These are phyloP conservation scores for Neria commutata DNA, from an alignment of 2,888 invertebrate genomes.

Conservation along the genomic window DNA sequence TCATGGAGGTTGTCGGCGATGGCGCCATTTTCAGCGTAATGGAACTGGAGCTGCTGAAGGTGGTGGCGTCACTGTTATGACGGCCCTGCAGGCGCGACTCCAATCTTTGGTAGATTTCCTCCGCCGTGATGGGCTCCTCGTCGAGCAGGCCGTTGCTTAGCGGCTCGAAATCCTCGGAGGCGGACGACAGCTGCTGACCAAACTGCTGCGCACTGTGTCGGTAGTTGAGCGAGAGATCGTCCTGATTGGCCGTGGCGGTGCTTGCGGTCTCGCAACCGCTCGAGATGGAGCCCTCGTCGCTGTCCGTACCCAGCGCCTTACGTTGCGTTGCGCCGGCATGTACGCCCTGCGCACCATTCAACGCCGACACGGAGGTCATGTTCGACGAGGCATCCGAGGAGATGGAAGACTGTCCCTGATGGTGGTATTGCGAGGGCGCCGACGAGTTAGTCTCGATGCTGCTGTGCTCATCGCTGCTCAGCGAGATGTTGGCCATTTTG, in stretches of 20 bases:
- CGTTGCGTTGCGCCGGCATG: conserved; percentile 29
- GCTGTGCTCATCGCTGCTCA: conserved; percentile 51
- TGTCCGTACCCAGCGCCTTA: conserved; percentile 63
- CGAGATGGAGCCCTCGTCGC: conserved; percentile 78
- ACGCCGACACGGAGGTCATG: conserved; percentile 21
- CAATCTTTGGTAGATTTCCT: conserved; percentile 35
- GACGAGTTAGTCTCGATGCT: conserved; percentile 39
- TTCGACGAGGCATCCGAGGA: conserved; percentile 51
- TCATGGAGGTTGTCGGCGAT: conserved; percentile 42
- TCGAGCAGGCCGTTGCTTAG: conserved; percentile 18
- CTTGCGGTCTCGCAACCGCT: conserved; percentile 83
- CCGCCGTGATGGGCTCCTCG: conserved; percentile 25
- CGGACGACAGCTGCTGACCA: not conserved
- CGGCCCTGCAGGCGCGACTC: conserved; percentile 44
- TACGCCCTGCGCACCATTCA: conserved; percentile 19
- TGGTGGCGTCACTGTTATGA: conserved; percentile 50
- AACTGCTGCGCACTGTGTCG: conserved; percentile 26
- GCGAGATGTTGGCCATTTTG: conserved; percentile 46
- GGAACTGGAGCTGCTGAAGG: conserved; percentile 55
- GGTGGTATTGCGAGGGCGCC: conserved; percentile 38
- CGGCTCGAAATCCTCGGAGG: not conserved
- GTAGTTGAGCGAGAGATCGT: conserved; percentile 56
- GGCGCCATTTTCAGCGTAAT: conserved; percentile 49
- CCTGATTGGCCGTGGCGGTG: conserved; percentile 67
- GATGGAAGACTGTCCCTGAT: conserved; percentile 52